Evolutionary conservation across 2,797 vertebrate species (phyloP).

Genomic region (Vireo griseus): DNA sequence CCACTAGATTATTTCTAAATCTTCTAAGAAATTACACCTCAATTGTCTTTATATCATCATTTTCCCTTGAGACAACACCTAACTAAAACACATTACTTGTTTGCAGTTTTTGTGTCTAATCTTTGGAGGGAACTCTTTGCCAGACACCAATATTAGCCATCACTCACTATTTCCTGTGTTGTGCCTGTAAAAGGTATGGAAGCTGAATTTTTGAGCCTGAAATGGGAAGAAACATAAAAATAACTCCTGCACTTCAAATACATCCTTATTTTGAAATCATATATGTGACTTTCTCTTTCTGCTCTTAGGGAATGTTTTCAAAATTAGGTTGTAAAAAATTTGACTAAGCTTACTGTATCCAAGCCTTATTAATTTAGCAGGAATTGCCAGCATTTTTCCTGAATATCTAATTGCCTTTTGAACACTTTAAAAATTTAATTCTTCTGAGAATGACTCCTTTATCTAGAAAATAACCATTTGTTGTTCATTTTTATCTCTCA

Average conservation of each 20-base stretch:
- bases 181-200: background rate
- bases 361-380: background rate
- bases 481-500: slow-evolving; percentile 2
- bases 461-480: slow-evolving; percentile 11
- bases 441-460: background rate
- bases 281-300: background rate
- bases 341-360: background rate
- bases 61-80: background rate
- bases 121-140: background rate
- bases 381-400: background rate
- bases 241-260: background rate
- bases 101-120: background rate
- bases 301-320: background rate
- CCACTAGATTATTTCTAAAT: background rate
- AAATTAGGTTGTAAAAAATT: background rate
- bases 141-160: background rate
- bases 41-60: background rate
- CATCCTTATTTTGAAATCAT: background rate
- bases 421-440: background rate
- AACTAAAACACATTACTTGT: background rate
- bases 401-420: background rate
- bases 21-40: background rate
- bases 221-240: background rate
- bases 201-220: background rate
- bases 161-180: background rate